These are phyloP conservation scores for Sceliomorpha sp. DNA, from an alignment of 2,888 invertebrate genomes.

Conservation along the genomic window DNA sequence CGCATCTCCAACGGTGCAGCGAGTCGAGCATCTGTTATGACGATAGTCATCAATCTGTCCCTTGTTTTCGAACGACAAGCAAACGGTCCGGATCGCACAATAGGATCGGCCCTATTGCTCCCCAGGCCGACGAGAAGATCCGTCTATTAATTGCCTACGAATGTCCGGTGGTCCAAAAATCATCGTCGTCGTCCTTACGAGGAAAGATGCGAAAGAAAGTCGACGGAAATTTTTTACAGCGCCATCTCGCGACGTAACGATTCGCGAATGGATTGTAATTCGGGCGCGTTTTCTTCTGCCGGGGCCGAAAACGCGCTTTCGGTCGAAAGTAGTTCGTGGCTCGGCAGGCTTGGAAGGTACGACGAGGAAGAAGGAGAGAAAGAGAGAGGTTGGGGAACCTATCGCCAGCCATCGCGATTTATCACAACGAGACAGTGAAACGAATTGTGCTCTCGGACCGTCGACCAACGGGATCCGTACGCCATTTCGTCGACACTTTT, in stretches of 20 bases:
- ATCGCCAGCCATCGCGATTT: conserved; percentile 69
- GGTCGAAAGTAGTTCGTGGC: conserved; percentile 45
- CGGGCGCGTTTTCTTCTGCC: conserved; percentile 40
- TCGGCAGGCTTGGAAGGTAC: conserved; percentile 53
- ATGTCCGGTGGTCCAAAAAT: too few relatives aligned
- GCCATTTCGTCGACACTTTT: conserved; percentile 57
- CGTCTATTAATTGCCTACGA: conserved; percentile 41
- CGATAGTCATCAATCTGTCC: conserved; percentile 55
- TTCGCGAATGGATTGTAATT: conserved; percentile 49
- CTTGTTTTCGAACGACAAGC: conserved; percentile 53
- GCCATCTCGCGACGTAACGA: conserved; percentile 33
- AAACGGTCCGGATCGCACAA: conserved; percentile 36
- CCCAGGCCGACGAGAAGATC: conserved; percentile 27
- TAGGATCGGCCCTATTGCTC: conserved; percentile 41
- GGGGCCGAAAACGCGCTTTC: conserved; percentile 45
- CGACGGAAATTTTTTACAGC: conserved; percentile 18
- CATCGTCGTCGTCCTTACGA: too few relatives aligned
- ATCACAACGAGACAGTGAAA: conserved; percentile 69
- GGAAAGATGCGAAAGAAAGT: too few relatives aligned
- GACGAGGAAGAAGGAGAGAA: conserved; percentile 57
- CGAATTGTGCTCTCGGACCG: conserved; percentile 71
- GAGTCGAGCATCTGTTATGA: conserved; percentile 49
- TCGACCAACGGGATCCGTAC: conserved; percentile 59
- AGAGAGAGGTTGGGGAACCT: too few relatives aligned
- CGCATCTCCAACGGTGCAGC: conserved; percentile 43